Evolutionary conservation across 2,888 invertebrate species (phyloP).

Genomic region (Monochamus alternatus): DNA sequence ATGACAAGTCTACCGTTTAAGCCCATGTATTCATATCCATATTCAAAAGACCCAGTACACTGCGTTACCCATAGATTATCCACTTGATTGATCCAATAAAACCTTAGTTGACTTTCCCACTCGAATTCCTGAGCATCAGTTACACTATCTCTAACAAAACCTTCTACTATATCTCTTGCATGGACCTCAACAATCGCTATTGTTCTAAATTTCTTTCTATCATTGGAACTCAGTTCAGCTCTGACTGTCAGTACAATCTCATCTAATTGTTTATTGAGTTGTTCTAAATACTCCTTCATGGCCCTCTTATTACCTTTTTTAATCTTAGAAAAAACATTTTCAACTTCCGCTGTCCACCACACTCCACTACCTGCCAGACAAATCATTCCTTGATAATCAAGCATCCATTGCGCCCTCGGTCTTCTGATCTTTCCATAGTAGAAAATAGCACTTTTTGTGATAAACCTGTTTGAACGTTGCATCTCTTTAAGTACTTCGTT

Average conservation of each 20-base stretch:
- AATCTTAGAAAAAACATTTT: slow-evolving; percentile 86
- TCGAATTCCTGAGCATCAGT: slow-evolving; percentile 89
- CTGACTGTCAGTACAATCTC: slow-evolving; percentile 86
- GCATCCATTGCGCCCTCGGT: slow-evolving; percentile 87
- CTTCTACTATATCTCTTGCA: slow-evolving; percentile 91
- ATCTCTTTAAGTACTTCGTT: slow-evolving; percentile 88
- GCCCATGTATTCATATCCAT: slow-evolving; percentile 97
- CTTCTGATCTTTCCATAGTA: slow-evolving; percentile 85
- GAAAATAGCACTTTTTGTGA: slow-evolving; percentile 91
- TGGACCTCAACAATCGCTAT: slow-evolving; percentile 94
- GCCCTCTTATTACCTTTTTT: slow-evolving; percentile 85
- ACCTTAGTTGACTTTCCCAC: slow-evolving; percentile 94
- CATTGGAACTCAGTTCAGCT: slow-evolving; percentile 83
- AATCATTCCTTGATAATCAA: slow-evolving; percentile 85
- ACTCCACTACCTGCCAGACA: slow-evolving; percentile 85
- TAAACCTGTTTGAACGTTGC: slow-evolving; percentile 86
- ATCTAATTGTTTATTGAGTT: slow-evolving; percentile 87
- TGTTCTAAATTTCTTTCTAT: slow-evolving; percentile 90
- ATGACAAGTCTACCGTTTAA: slow-evolving; percentile 92
- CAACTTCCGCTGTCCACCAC: slow-evolving; percentile 97
- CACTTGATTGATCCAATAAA: slow-evolving; percentile 89
- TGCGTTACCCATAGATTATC: slow-evolving; percentile 89
- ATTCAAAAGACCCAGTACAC: slow-evolving; percentile 90
- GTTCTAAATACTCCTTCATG: slow-evolving; percentile 90
- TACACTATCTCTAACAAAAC: slow-evolving; percentile 85